These are phyloP conservation scores for Leontocebus nigricollis DNA, from an alignment of 2,797 vertebrate genomes.

Conservation along the genomic window DNA sequence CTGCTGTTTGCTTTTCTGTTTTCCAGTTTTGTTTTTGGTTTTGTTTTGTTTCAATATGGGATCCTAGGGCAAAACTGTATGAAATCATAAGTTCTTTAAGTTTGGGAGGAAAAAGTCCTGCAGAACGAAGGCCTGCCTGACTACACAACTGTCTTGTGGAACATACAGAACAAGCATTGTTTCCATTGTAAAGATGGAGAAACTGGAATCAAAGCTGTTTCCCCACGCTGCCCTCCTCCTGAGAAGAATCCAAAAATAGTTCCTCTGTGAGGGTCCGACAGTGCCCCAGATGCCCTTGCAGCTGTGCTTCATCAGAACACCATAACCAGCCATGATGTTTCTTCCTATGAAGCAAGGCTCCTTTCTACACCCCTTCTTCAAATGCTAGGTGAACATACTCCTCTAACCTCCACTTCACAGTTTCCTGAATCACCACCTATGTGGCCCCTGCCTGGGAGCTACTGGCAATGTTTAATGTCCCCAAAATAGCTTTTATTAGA, in stretches of 20 bases:
- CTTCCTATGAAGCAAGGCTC: neutral
- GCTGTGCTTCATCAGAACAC: neutral
- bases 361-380: neutral
- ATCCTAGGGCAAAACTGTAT: neutral
- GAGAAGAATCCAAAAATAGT: neutral
- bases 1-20: neutral
- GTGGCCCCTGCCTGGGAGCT: neutral
- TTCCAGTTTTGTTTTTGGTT: neutral
- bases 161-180: too few species aligned
- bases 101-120: neutral
- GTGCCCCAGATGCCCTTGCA: neutral
- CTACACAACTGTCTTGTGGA: too few species aligned
- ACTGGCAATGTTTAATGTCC: neutral
- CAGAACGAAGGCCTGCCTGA: neutral
- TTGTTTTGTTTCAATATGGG: neutral
- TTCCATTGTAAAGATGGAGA: too few species aligned
- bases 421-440: neutral
- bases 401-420: neutral
- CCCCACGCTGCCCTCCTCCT: neutral
- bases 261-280: rapidly evolving
- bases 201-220: neutral
- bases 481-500: neutral
- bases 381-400: neutral
- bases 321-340: rapidly evolving
- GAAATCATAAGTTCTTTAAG: neutral